phyloP scores from a whole-genome alignment of 2,113 vertebrate genomes.

The Cottus gobio region DNA sequence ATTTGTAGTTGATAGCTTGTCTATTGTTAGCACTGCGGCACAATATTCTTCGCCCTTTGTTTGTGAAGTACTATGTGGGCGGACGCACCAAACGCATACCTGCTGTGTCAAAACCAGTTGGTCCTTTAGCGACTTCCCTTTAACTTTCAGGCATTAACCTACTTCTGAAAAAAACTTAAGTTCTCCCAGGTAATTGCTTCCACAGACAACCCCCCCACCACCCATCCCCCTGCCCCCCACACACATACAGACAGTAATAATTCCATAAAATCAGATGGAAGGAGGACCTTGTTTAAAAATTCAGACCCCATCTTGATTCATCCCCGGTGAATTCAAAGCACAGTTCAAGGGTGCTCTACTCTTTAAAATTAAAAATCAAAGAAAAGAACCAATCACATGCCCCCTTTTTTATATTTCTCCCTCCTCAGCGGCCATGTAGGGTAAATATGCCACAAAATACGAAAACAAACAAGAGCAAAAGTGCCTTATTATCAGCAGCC shows the following conservation, averaged over 20 bases:
- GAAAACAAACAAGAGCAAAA: slow-evolving; percentile 81
- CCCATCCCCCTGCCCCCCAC: no score
- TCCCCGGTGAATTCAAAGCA: slow-evolving; percentile 76
- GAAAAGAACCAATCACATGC: slow-evolving; percentile 65
- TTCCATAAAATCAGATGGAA: slow-evolving; percentile 66
- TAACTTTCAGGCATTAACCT: slow-evolving; percentile 66
- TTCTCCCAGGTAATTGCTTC: slow-evolving; percentile 68
- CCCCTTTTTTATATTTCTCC: slow-evolving; percentile 9
- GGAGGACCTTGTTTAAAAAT: slow-evolving; percentile 77
- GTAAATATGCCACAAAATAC: slow-evolving; percentile 76
- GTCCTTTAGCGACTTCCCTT: slow-evolving; percentile 19
- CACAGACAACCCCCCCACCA: slow-evolving; percentile 31
- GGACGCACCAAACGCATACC: slow-evolving; percentile 25
- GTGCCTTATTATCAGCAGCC: slow-evolving; percentile 78
- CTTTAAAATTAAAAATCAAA: slow-evolving; percentile 74
- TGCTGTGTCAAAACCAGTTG: slow-evolving; percentile 33
- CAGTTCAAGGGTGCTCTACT: slow-evolving; percentile 55
- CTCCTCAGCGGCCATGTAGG: slow-evolving; percentile 49
- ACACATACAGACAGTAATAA: slow-evolving; percentile 56
- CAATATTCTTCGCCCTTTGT: slow-evolving; percentile 22
- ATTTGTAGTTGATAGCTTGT: slow-evolving; percentile 33
- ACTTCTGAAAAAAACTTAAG: slow-evolving; percentile 63
- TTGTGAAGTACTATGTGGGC: slow-evolving; percentile 13
- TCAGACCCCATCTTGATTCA: slow-evolving; percentile 71
- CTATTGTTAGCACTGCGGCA: not conserved